phyloP scores from a whole-genome alignment of 2,797 vertebrate genomes.

The Liparis tanakae region DNA sequence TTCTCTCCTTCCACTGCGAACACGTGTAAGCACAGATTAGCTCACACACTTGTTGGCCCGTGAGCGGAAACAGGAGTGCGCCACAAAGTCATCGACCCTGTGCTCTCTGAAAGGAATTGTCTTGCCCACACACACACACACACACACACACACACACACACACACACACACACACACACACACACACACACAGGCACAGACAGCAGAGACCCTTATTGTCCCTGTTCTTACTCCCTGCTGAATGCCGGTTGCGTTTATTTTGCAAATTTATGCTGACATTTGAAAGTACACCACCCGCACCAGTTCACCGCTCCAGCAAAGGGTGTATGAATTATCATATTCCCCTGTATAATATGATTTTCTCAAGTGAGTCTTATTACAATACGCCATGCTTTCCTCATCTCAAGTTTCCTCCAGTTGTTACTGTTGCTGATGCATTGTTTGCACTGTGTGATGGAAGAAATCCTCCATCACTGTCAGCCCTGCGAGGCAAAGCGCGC shows the following conservation, averaged over 20 bases:
- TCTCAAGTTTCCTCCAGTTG: slow-evolving; percentile 54
- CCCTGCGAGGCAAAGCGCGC: slow-evolving; percentile 36
- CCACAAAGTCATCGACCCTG: slow-evolving; percentile 44
- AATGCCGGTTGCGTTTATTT: slow-evolving; percentile 83
- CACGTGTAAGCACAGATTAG: slow-evolving; percentile 47
- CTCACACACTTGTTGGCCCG: slow-evolving; percentile 61
- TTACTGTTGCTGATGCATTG: slow-evolving; percentile 47
- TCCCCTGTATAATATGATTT: slow-evolving; percentile 83
- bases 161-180: slow-evolving; percentile 46
- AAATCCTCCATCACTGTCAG: slow-evolving; percentile 63
- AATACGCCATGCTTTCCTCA: slow-evolving; percentile 68
- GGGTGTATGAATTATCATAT: slow-evolving; percentile 85
- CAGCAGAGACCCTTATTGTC: slow-evolving; percentile 74
- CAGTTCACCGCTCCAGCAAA: slow-evolving; percentile 80
- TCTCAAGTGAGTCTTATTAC: slow-evolving; percentile 82
- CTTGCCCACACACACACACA: slow-evolving; percentile 52
- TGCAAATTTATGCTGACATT: slow-evolving; percentile 90
- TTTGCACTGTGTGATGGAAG: slow-evolving; percentile 66
- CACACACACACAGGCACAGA: slow-evolving; percentile 42
- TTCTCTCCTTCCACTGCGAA: slow-evolving; percentile 10
- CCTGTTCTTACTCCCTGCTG: slow-evolving; percentile 77
- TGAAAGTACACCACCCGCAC: slow-evolving; percentile 83
- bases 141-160: slow-evolving; percentile 36
- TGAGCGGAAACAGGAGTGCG: slow-evolving; percentile 50
- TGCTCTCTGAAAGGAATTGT: slow-evolving; percentile 45